Conservation (phyloP, 2,113 vertebrate genomes). For the Carollia perspicillata region DNA sequence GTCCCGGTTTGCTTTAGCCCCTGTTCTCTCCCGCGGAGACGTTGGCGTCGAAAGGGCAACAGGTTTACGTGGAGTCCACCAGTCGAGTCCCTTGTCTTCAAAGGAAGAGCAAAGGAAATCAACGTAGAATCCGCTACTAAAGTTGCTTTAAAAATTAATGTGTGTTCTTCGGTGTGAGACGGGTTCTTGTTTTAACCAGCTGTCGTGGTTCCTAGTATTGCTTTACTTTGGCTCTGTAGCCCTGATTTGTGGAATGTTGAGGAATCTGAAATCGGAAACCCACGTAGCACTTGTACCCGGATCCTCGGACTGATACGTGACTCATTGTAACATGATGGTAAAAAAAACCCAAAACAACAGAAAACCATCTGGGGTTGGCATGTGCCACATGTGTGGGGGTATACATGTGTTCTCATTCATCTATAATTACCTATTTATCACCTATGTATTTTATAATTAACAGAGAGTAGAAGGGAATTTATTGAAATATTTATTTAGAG, state of each 20-base stretch:
- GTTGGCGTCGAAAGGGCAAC: neutral
- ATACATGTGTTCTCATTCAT: neutral
- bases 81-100: neutral
- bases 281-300: neutral
- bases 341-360: neutral
- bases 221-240: neutral
- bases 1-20: neutral
- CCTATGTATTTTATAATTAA: conserved; percentile 8
- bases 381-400: neutral
- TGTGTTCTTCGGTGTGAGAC: neutral
- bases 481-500: neutral
- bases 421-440: neutral
- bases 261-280: conserved; percentile 32
- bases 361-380: neutral
- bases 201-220: neutral
- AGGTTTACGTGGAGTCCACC: neutral
- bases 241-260: conserved; percentile 24
- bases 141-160: conserved; percentile 4
- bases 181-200: neutral
- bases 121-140: neutral
- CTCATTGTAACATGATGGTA: neutral
- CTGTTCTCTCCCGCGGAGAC: neutral
- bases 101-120: conserved; percentile 38
- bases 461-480: neutral
- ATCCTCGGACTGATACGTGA: neutral